Conservation (phyloP, 1,140 invertebrate genomes). For the Cotesia vestalis region DNA sequence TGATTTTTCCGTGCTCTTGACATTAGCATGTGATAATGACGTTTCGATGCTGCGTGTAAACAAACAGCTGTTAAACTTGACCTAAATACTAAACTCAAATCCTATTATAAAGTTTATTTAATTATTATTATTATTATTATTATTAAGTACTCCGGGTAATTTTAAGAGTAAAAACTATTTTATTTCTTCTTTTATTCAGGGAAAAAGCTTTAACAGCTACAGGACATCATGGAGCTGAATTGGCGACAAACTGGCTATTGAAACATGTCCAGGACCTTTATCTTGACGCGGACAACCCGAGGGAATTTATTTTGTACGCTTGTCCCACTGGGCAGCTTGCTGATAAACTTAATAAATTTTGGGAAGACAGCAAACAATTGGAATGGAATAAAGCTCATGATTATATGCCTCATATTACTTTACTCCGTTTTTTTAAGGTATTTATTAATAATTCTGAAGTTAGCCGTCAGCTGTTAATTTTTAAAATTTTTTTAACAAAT, state of each 20-base stretch:
- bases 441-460: constrained; percentile 7
- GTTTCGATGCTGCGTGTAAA: constrained; percentile 43
- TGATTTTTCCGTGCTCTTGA: background rate
- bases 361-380: constrained; percentile 77
- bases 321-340: constrained; percentile 81
- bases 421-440: constrained; percentile 90
- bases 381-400: constrained; percentile 91
- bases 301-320: constrained; percentile 87
- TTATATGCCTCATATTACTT: constrained; percentile 87
- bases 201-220: constrained; percentile 91
- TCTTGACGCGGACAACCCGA: constrained; percentile 76
- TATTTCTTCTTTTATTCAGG: constrained; percentile 62
- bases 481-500: no score
- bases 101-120: no score
- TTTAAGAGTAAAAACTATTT: background rate
- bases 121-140: background rate
- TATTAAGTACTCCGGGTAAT: background rate
- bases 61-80: constrained; percentile 53
- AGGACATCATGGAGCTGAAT: constrained; percentile 83
- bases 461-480: no score
- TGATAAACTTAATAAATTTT: constrained; percentile 79
- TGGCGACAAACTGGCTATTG: constrained; percentile 89
- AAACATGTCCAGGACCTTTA: constrained; percentile 86
- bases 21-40: background rate
- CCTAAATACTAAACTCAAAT: background rate